phyloP scores from a whole-genome alignment of 2,113 vertebrate species.

The Brevimyrus niger region DNA sequence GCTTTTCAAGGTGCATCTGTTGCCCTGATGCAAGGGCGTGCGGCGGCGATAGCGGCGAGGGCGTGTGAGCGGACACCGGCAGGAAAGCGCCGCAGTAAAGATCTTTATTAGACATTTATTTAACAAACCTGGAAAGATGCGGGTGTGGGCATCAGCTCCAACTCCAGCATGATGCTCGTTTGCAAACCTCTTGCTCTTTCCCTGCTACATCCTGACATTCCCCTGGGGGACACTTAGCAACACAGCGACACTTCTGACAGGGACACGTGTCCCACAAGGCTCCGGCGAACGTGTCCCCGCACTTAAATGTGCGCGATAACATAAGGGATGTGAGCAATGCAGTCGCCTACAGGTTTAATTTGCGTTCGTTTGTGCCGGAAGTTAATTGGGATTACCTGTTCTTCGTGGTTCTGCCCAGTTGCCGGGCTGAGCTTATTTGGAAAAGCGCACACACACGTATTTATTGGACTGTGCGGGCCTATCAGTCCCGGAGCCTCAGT shows the following conservation, averaged over 20 bases:
- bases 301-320: neutral
- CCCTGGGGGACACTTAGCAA: neutral
- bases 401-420: neutral
- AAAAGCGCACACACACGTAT: neutral
- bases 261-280: neutral
- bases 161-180: neutral
- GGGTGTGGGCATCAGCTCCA: neutral
- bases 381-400: neutral
- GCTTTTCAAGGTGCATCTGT: neutral
- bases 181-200: neutral
- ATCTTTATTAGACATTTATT: neutral
- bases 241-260: neutral
- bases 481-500: constrained; percentile 25
- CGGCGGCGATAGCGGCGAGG: neutral
- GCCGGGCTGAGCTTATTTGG: neutral
- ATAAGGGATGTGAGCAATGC: neutral
- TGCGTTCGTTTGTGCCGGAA: neutral
- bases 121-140: neutral
- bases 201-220: neutral
- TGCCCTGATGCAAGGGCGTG: neutral
- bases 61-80: neutral
- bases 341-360: neutral
- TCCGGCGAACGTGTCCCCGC: neutral
- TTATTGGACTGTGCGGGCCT: constrained; percentile 31
- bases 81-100: neutral